These are phyloP conservation scores for Thera britannica DNA, from an alignment of 2,888 invertebrate species.

Conservation along the genomic window DNA sequence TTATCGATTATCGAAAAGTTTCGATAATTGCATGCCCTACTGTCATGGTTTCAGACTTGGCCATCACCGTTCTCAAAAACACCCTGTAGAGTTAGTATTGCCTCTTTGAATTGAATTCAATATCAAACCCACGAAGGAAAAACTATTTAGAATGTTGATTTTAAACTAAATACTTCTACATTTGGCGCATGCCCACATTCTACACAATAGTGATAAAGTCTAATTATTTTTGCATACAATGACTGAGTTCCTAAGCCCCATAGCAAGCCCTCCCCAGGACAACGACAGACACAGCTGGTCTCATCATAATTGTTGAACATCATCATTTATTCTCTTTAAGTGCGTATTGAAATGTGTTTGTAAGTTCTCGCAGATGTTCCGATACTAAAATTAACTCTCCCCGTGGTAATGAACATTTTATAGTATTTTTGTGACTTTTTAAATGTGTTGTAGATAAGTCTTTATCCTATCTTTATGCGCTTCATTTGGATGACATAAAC, in stretches of 20 bases:
- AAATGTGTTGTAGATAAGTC: constrained; percentile 26
- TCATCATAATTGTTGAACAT: constrained; percentile 11
- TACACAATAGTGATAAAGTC: not conserved
- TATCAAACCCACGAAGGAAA: no score
- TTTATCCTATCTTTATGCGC: not conserved
- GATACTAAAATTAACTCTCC: constrained; percentile 26
- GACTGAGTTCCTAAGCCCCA: not conserved
- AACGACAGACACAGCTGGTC: constrained; percentile 1
- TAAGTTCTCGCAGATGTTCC: constrained; percentile 23
- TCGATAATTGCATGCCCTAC: no score
- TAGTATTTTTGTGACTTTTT: constrained; percentile 26
- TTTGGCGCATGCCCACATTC: not conserved
- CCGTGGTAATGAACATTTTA: constrained; percentile 21
- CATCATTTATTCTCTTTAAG: constrained; percentile 13
- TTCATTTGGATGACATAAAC: constrained; percentile 3
- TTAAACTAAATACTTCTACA: no score
- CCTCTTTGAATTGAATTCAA: no score
- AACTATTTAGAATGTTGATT: no score
- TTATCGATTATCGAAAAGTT: no score
- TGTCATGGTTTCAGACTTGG: no score
- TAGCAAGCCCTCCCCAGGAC: not conserved
- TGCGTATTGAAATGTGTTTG: constrained; percentile 22
- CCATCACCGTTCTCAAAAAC: no score
- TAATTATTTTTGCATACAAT: not conserved
- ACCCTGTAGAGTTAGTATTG: no score